These are phyloP conservation scores for Neogale vison DNA, from an alignment of 2,113 vertebrate species.

Conservation along the genomic window DNA sequence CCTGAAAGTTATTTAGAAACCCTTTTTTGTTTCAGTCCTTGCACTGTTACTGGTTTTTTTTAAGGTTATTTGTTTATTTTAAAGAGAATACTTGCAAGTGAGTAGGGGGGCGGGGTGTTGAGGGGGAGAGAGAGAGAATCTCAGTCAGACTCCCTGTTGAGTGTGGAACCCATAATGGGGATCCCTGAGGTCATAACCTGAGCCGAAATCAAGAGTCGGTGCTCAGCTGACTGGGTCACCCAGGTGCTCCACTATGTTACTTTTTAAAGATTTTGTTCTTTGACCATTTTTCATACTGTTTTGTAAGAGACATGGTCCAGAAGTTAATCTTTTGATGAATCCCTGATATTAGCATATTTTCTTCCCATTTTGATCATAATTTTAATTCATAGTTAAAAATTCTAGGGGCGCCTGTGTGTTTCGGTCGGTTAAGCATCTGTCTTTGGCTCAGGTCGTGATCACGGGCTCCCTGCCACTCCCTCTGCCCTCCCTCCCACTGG, in stretches of 20 bases:
- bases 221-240: not conserved
- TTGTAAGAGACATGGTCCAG: not conserved
- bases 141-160: not conserved
- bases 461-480: not conserved
- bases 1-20: constrained; percentile 20
- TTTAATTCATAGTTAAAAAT: not conserved
- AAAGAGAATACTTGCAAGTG: not conserved
- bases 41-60: not conserved
- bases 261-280: not conserved
- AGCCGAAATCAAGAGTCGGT: not conserved
- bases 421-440: not conserved
- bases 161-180: too few species aligned
- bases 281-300: not conserved
- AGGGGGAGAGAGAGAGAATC: not conserved
- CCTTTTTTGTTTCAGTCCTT: not conserved
- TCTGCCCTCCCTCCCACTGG: not conserved
- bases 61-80: not conserved
- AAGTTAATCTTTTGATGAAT: constrained; percentile 13
- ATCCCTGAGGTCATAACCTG: not conserved
- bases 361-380: not conserved
- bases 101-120: not conserved
- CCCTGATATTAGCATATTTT: not conserved
- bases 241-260: not conserved
- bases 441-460: not conserved
- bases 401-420: not conserved